A percentile compares a stretch with the other conserved stretches of the same genome.
These are phyloP conservation scores for Tetragonisca angustula DNA, from an alignment of 2,888 invertebrate species.

Conservation along the genomic window DNA sequence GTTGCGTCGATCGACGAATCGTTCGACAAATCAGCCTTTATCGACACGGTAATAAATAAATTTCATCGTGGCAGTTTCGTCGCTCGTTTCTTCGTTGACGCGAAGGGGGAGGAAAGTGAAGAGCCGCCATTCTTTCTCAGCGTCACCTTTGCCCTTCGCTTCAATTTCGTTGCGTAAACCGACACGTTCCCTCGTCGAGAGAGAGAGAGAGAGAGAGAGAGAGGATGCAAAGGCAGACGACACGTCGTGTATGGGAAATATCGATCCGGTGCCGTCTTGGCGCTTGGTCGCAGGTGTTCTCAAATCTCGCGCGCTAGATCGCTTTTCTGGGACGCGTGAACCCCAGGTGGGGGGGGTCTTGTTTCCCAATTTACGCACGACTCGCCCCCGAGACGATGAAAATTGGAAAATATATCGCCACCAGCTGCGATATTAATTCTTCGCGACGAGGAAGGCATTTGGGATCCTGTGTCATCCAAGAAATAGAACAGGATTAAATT, in stretches of 20 bases:
- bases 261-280: constrained; percentile 57
- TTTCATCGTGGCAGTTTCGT: constrained; percentile 20
- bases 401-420: not conserved
- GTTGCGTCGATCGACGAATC: no score
- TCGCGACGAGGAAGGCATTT: not conserved
- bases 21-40: not conserved
- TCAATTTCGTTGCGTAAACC: constrained; percentile 56
- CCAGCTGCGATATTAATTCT: not conserved
- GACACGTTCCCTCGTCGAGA: not conserved
- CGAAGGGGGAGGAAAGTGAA: no score
- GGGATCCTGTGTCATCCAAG: not conserved
- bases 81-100: constrained; percentile 4
- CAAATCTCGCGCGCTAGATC: constrained; percentile 58
- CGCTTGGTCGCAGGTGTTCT: constrained; percentile 64
- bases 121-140: not conserved
- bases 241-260: constrained; percentile 53
- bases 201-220: no score
- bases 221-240: constrained; percentile 45
- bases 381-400: not conserved
- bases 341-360: constrained; percentile 9
- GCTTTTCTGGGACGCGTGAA: constrained; percentile 6
- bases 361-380: not conserved
- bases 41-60: not conserved
- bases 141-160: constrained; percentile 53
- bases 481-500: not conserved